These are phyloP conservation scores for Glaucidium brasilianum DNA, from an alignment of 2,113 vertebrate species.

Conservation along the genomic window DNA sequence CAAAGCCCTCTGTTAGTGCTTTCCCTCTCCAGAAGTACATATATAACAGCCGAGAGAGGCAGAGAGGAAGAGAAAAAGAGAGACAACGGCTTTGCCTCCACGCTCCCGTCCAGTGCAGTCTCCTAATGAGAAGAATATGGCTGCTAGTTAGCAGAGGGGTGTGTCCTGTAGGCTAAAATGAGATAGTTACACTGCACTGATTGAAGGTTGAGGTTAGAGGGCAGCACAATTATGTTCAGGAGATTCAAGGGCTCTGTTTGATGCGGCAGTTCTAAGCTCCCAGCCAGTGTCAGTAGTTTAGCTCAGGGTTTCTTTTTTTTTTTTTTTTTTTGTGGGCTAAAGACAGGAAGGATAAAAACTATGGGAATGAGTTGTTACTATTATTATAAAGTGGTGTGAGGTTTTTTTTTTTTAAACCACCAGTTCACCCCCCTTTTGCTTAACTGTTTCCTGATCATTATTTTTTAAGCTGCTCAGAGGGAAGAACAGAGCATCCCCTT, in stretches of 20 bases:
- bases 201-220: slow-evolving; percentile 91
- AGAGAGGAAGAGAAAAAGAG: slow-evolving; percentile 32
- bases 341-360: slow-evolving; percentile 94
- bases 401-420: slow-evolving; percentile 4
- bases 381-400: slow-evolving; percentile 77
- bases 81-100: slow-evolving; percentile 40
- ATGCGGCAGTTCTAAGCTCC: slow-evolving; percentile 91
- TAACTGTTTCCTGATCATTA: slow-evolving; percentile 70
- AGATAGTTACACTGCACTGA: slow-evolving; percentile 84
- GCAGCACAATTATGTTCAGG: slow-evolving; percentile 98
- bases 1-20: neutral
- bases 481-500: neutral
- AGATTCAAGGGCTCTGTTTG: slow-evolving; percentile 87
- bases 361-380: slow-evolving; percentile 83
- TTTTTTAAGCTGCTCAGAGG: slow-evolving; percentile 50
- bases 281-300: slow-evolving; percentile 80
- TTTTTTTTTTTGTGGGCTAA: slow-evolving; percentile 62
- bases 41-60: neutral
- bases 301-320: slow-evolving; percentile 73
- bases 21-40: slow-evolving; percentile 1
- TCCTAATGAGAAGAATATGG: slow-evolving; percentile 96
- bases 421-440: slow-evolving; percentile 44
- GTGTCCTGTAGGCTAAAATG: slow-evolving; percentile 83
- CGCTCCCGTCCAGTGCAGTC: slow-evolving; percentile 65
- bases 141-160: slow-evolving; percentile 98